phyloP scores from a whole-genome alignment of 2,888 invertebrate genomes.

The Lymantria monacha region DNA sequence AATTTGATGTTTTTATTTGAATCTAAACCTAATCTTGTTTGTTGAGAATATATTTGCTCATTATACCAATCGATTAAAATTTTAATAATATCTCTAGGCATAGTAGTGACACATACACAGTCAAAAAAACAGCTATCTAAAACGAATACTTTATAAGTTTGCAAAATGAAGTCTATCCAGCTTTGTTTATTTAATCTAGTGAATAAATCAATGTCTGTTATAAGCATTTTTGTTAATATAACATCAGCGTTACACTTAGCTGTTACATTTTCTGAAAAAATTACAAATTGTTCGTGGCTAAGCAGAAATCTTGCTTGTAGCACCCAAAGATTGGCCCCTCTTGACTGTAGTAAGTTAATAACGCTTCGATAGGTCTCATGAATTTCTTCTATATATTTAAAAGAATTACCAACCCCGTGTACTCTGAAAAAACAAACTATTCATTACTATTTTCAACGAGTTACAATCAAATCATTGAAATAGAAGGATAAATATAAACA shows the following conservation, averaged over 20 bases:
- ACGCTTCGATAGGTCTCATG: conserved; percentile 67
- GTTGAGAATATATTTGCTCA: conserved; percentile 52
- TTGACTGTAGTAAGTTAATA: conserved; percentile 54
- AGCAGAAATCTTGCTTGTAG: conserved; percentile 64
- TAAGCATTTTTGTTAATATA: conserved; percentile 48
- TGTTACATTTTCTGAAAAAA: conserved; percentile 53
- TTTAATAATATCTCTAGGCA: conserved; percentile 55
- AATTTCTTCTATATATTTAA: conserved; percentile 61
- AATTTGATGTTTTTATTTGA: conserved; percentile 47
- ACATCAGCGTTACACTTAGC: conserved; percentile 61
- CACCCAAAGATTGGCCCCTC: conserved; percentile 60
- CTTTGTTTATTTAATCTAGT: conserved; percentile 69
- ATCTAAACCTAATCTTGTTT: conserved; percentile 39
- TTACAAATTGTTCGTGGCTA: conserved; percentile 64
- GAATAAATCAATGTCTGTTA: conserved; percentile 49
- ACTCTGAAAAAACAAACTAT: conserved; percentile 41
- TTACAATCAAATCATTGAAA: not conserved
- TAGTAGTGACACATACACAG: conserved; percentile 59
- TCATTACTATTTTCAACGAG: not conserved
- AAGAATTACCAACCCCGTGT: conserved; percentile 52
- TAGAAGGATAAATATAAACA: too few relatives aligned
- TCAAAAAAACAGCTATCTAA: conserved; percentile 75
- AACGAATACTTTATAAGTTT: conserved; percentile 82
- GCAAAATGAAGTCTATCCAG: conserved; percentile 84
- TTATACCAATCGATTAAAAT: conserved; percentile 66